Evolutionary conservation across 1,140 invertebrate genomes (phyloP).

Genomic region (Wiebesia pumilae): DNA sequence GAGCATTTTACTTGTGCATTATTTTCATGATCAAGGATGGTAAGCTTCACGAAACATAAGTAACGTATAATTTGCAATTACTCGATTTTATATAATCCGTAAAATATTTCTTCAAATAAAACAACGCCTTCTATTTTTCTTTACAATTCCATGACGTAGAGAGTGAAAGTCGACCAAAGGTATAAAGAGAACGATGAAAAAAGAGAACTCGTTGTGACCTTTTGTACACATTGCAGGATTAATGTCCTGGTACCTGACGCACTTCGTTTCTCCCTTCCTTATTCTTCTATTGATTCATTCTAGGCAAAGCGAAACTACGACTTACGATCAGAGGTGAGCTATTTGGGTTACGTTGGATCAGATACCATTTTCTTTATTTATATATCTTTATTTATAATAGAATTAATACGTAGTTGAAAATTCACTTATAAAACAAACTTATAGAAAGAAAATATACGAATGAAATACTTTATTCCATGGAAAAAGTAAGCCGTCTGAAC

Average conservation of each 20-base stretch:
- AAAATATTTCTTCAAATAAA: not conserved
- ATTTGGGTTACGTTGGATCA: not conserved
- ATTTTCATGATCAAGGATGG: constrained; percentile 50
- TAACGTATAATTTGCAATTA: constrained; percentile 55
- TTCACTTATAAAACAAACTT: too few species aligned
- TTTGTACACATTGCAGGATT: not conserved
- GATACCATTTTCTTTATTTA: not conserved
- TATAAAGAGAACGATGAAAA: not conserved
- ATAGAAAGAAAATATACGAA: not conserved
- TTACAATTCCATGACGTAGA: not conserved
- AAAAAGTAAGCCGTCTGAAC: not conserved
- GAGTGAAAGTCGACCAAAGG: not conserved
- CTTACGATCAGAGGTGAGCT: constrained; percentile 15
- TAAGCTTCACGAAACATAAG: constrained; percentile 41
- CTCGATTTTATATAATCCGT: not conserved
- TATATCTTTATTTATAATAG: not conserved
- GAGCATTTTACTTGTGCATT: not conserved
- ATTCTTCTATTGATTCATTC: not conserved
- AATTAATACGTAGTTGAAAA: too few species aligned
- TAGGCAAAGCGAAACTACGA: not conserved
- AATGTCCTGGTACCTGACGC: not conserved
- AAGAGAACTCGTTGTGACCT: not conserved
- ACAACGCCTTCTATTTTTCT: not conserved
- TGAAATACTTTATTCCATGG: not conserved
- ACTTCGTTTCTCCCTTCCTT: not conserved